phyloP scores from a whole-genome alignment of 2,113 vertebrate genomes.

The Solea senegalensis region DNA sequence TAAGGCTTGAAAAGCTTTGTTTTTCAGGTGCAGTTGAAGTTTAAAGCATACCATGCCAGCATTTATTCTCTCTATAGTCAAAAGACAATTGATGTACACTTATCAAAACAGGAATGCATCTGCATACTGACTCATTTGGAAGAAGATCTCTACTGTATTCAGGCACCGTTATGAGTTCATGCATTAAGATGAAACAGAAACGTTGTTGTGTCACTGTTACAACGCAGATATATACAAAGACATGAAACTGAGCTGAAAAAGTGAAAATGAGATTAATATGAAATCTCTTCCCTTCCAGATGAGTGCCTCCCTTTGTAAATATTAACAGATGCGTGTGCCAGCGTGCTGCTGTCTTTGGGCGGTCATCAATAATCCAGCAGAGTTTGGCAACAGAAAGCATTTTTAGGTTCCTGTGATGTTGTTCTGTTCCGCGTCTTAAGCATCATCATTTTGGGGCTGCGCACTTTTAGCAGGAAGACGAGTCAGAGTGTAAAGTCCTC shows the following conservation, averaged over 20 bases:
- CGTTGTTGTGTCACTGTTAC: background rate
- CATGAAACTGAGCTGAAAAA: background rate
- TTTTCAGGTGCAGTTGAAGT: background rate
- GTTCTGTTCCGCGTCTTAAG: background rate
- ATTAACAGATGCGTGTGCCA: background rate
- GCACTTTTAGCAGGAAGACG: conserved; percentile 9
- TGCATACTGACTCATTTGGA: too few species aligned
- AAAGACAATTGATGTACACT: too few species aligned
- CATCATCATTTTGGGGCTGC: background rate
- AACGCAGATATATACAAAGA: background rate
- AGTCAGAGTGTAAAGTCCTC: conserved; percentile 9
- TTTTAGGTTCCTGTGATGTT: conserved; percentile 24
- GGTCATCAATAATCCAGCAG: conserved; percentile 27
- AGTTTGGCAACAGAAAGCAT: conserved; percentile 11
- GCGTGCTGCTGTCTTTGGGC: background rate
- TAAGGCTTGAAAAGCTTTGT: background rate
- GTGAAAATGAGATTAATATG: background rate
- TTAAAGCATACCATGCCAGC: too few species aligned
- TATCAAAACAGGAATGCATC: too few species aligned
- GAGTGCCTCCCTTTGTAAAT: conserved; percentile 6
- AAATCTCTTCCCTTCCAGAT: background rate
- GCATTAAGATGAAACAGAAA: background rate
- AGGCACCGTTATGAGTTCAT: background rate
- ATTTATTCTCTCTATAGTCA: too few species aligned
- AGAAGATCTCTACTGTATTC: too few species aligned